Percentiles rank a stretch among this genome's conserved stretches.
Conservation (phyloP, 2,113 vertebrate genomes). For the Condylura cristata region DNA sequence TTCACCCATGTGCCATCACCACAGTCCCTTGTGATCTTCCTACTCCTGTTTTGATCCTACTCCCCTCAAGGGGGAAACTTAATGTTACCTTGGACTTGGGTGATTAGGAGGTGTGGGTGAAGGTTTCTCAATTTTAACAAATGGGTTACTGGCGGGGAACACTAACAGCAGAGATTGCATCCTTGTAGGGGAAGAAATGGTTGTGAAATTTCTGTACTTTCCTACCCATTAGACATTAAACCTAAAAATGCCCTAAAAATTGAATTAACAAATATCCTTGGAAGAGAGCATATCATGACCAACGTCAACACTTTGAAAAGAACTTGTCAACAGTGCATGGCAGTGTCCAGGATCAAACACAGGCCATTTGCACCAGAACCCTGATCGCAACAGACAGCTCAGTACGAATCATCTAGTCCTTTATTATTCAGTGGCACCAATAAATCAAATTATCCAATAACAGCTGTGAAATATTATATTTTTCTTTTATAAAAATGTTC, state of each 20-base stretch:
- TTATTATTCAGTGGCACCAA: constrained; percentile 14
- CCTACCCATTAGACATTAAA: background rate
- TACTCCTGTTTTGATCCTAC: too few species aligned
- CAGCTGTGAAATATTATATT: constrained; percentile 46
- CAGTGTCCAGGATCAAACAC: background rate
- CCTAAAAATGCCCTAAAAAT: background rate
- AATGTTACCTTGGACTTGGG: background rate
- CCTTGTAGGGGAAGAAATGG: background rate
- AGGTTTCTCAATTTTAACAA: background rate
- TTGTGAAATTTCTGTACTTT: background rate
- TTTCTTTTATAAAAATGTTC: constrained; percentile 45
- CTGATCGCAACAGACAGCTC: background rate
- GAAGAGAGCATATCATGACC: background rate
- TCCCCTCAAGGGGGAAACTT: background rate
- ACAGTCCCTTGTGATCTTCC: too few species aligned
- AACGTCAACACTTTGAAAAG: background rate
- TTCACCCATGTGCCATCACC: too few species aligned
- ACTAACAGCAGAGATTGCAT: background rate
- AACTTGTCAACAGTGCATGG: background rate
- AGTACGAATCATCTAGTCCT: background rate
- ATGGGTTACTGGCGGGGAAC: background rate
- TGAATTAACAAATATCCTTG: background rate
- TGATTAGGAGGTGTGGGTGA: too few species aligned
- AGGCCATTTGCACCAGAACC: constrained; percentile 9
- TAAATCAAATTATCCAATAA: constrained; percentile 52